Evolutionary conservation across 2,888 invertebrate genomes (phyloP).

Genomic region (Kryphioiulus occultus): DNA sequence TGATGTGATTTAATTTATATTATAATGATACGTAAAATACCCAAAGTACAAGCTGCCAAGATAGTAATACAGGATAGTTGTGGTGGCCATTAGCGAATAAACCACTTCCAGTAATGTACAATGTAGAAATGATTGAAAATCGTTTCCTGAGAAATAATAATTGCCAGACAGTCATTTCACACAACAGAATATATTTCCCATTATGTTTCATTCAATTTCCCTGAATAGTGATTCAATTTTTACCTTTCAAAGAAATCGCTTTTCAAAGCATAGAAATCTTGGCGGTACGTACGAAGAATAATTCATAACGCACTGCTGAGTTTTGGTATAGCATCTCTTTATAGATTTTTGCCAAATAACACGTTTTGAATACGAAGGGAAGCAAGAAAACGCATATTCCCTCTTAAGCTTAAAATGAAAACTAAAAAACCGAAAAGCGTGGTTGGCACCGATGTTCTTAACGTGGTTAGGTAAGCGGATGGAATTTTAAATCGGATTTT

Average conservation of each 20-base stretch:
- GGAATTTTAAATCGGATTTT: not conserved
- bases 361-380: not conserved
- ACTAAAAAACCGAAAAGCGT: not conserved
- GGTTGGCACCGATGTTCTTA: not conserved
- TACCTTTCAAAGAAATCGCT: slow-evolving; percentile 8
- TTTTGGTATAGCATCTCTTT: not conserved
- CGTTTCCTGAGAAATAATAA: not conserved
- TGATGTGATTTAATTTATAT: not conserved
- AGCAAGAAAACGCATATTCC: not conserved
- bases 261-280: not conserved
- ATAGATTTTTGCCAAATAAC: not conserved
- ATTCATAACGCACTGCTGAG: not conserved
- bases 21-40: not conserved
- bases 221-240: not conserved
- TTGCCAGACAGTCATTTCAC: not conserved
- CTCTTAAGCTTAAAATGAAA: not conserved
- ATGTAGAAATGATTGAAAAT: not conserved
- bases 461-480: not conserved
- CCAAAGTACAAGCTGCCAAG: not conserved
- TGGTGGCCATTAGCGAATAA: not conserved
- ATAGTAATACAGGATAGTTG: not conserved
- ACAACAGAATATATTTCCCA: not conserved
- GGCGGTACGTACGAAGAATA: not conserved
- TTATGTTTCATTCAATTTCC: slow-evolving; percentile 30
- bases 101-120: not conserved